These are phyloP conservation scores for Clistopyga incitator DNA, from an alignment of 2,888 invertebrate genomes.

Conservation along the genomic window DNA sequence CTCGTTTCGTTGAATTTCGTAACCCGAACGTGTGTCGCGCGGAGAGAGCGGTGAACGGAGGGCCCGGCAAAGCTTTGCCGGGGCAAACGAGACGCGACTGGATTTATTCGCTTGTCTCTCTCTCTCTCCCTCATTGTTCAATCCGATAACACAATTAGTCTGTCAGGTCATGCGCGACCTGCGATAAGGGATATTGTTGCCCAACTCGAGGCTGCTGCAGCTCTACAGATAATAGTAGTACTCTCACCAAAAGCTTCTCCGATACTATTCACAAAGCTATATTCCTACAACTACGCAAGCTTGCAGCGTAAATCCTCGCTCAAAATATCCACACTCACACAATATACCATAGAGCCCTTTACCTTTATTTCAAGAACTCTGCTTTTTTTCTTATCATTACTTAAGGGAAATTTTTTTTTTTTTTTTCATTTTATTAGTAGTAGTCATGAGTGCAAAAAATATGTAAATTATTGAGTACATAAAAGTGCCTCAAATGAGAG, in stretches of 20 bases:
- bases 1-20: conserved; percentile 23
- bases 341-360: background rate
- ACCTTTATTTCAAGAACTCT: background rate
- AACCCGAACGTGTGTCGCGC: no score
- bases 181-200: conserved; percentile 75
- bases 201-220: conserved; percentile 34
- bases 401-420: no score
- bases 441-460: no score
- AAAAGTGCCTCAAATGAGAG: no score
- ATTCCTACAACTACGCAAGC: conserved; percentile 40
- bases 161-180: conserved; percentile 79
- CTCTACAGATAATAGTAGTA: conserved; percentile 56
- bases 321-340: conserved; percentile 51
- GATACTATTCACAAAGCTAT: conserved; percentile 3
- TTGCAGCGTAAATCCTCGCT: conserved; percentile 59
- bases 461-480: no score
- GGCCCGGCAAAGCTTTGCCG: no score
- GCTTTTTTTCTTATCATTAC: no score
- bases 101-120: background rate
- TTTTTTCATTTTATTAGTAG: no score
- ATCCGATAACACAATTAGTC: conserved; percentile 80
- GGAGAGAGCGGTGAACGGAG: background rate
- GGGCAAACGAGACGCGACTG: background rate
- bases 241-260: conserved; percentile 36
- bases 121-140: conserved; percentile 33